These are phyloP conservation scores for Mesorhabditis spiculigera DNA, from an alignment of 2,888 invertebrate species.

Conservation along the genomic window DNA sequence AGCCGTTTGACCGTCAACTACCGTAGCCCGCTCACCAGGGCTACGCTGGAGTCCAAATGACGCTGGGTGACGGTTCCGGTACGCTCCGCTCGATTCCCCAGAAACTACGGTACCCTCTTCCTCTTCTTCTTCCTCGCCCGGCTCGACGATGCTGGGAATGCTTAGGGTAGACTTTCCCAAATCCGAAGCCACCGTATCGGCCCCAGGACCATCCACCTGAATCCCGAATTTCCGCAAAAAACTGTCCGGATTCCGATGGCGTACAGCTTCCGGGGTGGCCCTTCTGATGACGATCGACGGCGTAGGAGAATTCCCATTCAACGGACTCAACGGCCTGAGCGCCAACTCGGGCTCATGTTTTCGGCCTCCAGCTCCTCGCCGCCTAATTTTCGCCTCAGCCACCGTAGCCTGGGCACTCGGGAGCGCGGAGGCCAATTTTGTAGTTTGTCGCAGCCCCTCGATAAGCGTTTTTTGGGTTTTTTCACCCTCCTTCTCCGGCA, in stretches of 20 bases:
- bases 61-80: too few species aligned
- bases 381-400: constrained; percentile 5
- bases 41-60: too few species aligned
- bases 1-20: too few species aligned
- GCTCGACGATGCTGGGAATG: not conserved
- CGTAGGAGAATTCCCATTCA: not conserved
- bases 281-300: not conserved
- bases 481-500: too few species aligned
- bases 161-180: constrained; percentile 6
- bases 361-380: too few species aligned
- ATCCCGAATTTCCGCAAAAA: not conserved
- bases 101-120: not conserved
- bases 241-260: not conserved
- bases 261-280: not conserved
- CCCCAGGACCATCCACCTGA: not conserved
- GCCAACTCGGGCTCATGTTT: not conserved
- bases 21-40: too few species aligned
- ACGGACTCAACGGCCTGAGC: not conserved
- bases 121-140: not conserved
- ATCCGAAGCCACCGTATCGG: not conserved
- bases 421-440: too few species aligned
- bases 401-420: too few species aligned
- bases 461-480: constrained; percentile 14
- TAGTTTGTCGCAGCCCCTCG: constrained; percentile 6
- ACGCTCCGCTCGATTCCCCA: too few species aligned